These are phyloP conservation scores for Ameiurus melas DNA, from an alignment of 2,113 vertebrate genomes.

Conservation along the genomic window DNA sequence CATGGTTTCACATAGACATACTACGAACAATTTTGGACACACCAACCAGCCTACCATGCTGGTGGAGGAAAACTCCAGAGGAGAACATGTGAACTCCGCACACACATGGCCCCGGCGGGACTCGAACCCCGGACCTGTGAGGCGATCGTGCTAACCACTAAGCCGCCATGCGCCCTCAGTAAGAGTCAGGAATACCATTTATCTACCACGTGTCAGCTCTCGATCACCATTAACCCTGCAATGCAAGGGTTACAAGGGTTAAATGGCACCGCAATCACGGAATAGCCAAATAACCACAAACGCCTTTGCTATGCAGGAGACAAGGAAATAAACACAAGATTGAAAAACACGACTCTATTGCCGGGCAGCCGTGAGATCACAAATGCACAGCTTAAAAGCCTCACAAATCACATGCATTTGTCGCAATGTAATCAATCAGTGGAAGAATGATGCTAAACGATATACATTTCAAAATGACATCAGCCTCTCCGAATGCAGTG, in stretches of 20 bases:
- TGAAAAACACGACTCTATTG: conserved; percentile 9
- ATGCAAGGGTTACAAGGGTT: neutral
- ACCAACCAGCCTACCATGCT: too few relatives aligned
- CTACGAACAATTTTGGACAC: too few relatives aligned
- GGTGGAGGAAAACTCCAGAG: too few relatives aligned
- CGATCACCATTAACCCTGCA: neutral
- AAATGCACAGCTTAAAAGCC: neutral
- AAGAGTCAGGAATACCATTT: neutral
- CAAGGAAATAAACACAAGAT: conserved; percentile 14
- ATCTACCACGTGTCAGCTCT: neutral
- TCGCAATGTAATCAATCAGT: conserved; percentile 41
- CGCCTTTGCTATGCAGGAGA: neutral
- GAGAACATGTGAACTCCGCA: too few relatives aligned
- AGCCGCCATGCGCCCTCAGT: too few relatives aligned
- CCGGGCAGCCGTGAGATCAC: neutral
- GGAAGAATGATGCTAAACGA: conserved; percentile 21
- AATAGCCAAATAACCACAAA: neutral
- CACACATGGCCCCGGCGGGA: too few relatives aligned
- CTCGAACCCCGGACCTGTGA: too few relatives aligned
- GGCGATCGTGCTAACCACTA: too few relatives aligned
- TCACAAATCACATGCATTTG: conserved; percentile 37
- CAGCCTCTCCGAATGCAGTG: conserved; percentile 32
- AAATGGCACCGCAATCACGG: neutral
- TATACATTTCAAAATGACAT: conserved; percentile 31
- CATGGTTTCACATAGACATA: too few relatives aligned